phyloP scores from a whole-genome alignment of 92 coral and sea anemone species.

The Galaxea fascicularis region DNA sequence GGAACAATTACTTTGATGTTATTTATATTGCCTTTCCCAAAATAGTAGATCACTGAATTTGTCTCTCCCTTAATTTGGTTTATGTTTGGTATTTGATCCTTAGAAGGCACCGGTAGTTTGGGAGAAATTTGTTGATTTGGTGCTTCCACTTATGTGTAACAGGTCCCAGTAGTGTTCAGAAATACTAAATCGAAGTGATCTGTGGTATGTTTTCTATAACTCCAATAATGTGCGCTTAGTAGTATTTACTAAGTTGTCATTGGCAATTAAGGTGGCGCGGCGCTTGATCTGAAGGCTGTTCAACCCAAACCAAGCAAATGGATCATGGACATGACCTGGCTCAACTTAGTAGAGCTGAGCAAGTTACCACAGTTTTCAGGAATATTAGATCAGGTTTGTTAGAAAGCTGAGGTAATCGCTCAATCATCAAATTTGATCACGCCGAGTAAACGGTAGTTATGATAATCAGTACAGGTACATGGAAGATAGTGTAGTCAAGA shows the following conservation, averaged over 20 bases:
- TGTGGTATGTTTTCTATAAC: too few species aligned
- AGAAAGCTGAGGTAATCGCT: neutral
- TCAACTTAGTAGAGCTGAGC: conserved; percentile 91
- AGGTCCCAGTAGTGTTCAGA: too few species aligned
- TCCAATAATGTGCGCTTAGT: neutral
- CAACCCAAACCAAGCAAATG: conserved; percentile 92
- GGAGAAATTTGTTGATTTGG: too few species aligned
- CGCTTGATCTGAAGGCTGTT: conserved; percentile 88
- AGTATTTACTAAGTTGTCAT: neutral
- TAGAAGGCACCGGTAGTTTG: too few species aligned
- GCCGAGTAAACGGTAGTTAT: neutral
- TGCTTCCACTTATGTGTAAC: too few species aligned
- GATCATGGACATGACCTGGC: conserved; percentile 96
- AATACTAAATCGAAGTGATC: neutral
- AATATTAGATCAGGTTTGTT: conserved; percentile 89
- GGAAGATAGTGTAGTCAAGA: too few species aligned
- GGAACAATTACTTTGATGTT: neutral
- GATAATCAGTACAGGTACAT: too few species aligned
- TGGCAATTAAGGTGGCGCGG: conserved; percentile 85
- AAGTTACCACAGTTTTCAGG: conserved; percentile 94
- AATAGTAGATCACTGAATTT: too few species aligned
- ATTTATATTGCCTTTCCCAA: neutral
- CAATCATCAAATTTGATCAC: neutral
- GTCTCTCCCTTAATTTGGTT: too few species aligned
- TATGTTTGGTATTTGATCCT: too few species aligned